Evolutionary conservation across 2,888 invertebrate genomes (phyloP).

Genomic region (Thereva nobilitata): DNA sequence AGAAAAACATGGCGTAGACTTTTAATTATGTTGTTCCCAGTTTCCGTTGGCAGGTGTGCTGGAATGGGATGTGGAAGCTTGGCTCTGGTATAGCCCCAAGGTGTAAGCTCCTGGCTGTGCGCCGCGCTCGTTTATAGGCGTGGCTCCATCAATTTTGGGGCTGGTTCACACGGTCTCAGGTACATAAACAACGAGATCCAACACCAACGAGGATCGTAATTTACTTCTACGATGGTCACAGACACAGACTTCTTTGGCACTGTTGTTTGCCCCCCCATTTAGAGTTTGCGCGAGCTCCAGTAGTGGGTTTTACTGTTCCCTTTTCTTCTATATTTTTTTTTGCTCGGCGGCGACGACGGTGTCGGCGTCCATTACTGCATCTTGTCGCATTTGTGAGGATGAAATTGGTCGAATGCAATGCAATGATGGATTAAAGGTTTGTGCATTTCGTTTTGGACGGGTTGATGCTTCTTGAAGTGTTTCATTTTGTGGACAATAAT

Average conservation of each 20-base stretch:
- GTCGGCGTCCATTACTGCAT: no score
- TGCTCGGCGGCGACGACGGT: no score
- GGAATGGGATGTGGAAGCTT: conserved; percentile 32
- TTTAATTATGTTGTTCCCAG: conserved; percentile 39
- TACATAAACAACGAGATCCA: conserved; percentile 37
- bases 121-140: conserved; percentile 24
- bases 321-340: no score
- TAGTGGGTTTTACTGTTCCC: conserved; percentile 16
- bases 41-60: conserved; percentile 10
- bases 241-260: conserved; percentile 14
- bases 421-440: no score
- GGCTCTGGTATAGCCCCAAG: neutral
- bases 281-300: conserved; percentile 31
- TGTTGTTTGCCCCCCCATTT: conserved; percentile 2
- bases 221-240: conserved; percentile 27
- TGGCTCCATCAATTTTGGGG: conserved; percentile 31
- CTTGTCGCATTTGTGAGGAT: no score
- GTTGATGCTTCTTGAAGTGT: no score
- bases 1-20: conserved; percentile 36
- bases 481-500: no score
- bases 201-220: conserved; percentile 38
- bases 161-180: conserved; percentile 30
- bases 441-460: no score
- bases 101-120: no score
- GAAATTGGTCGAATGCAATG: no score